Conservation (phyloP, 2,113 vertebrate species). For the Corythornis madagascariensis region DNA sequence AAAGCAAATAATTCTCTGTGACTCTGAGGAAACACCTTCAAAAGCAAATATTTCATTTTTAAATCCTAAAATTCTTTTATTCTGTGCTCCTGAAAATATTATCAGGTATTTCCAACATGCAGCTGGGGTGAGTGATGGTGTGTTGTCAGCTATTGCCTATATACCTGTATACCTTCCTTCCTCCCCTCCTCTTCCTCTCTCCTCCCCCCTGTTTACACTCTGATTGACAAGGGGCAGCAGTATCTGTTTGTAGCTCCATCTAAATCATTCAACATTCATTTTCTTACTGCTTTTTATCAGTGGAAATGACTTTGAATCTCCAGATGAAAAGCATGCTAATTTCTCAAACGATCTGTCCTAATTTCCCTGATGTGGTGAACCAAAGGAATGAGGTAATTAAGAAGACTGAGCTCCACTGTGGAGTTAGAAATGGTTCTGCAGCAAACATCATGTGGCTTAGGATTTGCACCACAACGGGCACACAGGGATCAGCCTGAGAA, state of each 20-base stretch:
- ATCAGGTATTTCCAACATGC: neutral
- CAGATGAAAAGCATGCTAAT: slow-evolving; percentile 62
- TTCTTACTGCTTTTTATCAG: slow-evolving; percentile 43
- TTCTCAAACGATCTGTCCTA: slow-evolving; percentile 53
- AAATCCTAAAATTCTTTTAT: neutral
- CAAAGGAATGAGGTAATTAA: slow-evolving; percentile 38
- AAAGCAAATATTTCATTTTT: neutral
- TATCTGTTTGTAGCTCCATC: slow-evolving; percentile 14
- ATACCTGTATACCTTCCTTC: neutral
- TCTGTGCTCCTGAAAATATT: neutral
- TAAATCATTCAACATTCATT: slow-evolving; percentile 40
- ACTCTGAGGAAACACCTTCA: neutral
- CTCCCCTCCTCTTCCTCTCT: no score
- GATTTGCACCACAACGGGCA: neutral
- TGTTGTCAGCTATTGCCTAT: neutral
- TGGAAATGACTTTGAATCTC: slow-evolving; percentile 55
- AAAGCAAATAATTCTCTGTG: neutral
- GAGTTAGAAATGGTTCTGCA: slow-evolving; percentile 30
- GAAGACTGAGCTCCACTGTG: neutral
- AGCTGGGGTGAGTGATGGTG: neutral
- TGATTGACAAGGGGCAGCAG: slow-evolving; percentile 34
- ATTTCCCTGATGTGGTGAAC: slow-evolving; percentile 49
- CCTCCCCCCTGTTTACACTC: neutral
- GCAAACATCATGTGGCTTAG: neutral
- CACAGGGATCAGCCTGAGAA: neutral